Conservation (phyloP, 2,113 vertebrate genomes). For the Atlantisia rogersi region DNA sequence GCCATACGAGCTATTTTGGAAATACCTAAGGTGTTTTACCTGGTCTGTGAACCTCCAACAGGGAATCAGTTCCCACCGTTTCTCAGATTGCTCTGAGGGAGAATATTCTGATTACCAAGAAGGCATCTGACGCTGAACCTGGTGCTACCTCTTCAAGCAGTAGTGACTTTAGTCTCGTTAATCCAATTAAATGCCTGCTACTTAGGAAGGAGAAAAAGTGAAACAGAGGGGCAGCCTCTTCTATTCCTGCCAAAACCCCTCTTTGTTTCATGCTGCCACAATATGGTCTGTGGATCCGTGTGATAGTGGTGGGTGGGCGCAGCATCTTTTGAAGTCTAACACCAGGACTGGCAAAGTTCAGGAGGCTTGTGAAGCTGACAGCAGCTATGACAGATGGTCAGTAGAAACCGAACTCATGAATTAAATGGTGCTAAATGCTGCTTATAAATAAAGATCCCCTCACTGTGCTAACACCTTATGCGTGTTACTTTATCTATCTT, state of each 20-base stretch:
- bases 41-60: not conserved
- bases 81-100: not conserved
- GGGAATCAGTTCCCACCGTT: not conserved
- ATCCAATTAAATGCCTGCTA: not conserved
- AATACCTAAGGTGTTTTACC: not conserved
- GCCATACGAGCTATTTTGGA: not conserved
- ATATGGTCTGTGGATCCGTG: not conserved
- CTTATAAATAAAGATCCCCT: slow-evolving; percentile 1
- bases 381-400: slow-evolving; percentile 53
- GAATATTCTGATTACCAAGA: not conserved
- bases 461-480: not conserved
- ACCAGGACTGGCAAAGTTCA: slow-evolving; percentile 34
- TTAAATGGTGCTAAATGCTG: slow-evolving; percentile 38
- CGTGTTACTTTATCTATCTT: not conserved
- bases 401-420: not conserved
- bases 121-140: not conserved
- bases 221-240: not conserved
- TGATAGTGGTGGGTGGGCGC: not conserved
- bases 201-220: not conserved
- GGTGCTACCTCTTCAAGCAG: not conserved
- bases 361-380: not conserved
- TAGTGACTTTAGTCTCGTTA: not conserved
- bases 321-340: slow-evolving; percentile 26
- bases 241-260: not conserved
- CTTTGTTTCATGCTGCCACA: not conserved